Base-by-base conservation (phyloP, 2,113 vertebrate species). In the Galemys pyrenaicus region DNA sequence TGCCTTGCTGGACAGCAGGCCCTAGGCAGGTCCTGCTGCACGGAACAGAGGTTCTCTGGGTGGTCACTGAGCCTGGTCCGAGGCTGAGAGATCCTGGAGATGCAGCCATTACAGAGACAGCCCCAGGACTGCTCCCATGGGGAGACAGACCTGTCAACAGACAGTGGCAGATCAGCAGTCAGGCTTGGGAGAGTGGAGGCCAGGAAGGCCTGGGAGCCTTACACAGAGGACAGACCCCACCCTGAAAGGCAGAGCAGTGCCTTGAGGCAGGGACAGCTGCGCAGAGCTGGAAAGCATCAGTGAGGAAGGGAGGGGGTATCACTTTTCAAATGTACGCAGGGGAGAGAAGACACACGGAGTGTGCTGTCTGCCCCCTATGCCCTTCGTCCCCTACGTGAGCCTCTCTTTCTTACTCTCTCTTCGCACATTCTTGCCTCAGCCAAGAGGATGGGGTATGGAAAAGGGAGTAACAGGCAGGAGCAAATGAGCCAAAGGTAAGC, bases 361-460 rank as follows among this genome's bases (percentile, higher is more conserved):
- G 44, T 64, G 64, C n/a, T n/a, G n/a, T n/a, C n/a, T n/a, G n/a
- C n/a, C n/a, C n/a, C n/a, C n/a, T n/a, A n/a, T n/a, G n/a, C n/a
- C n/a, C n/a, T 70, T 51, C 67, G 56, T 85, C 44, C 98, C 87
- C 98, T 98, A 62, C 22, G 1, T 28, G 73, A 39, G 49, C 78
- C 68, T 17, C 54, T 73, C 62, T 74, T 41, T 79, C 41, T 84
- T 41, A 88, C 35, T 80, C 49, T 85, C 60, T 75, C 73, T 70
- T n/a, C 22, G 64, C 49, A 60, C 13, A 35, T n/a, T n/a, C 39
- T 80, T 12, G 6, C 78, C 65, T 80, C 51, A 80, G 30, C 49
- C 67, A 75, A 86, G 58, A 74, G 74, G 20, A 73, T 9, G 65
- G 22, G 35, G 30, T 74, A 2, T 35, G 19, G 26, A 16, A 41